Evolutionary conservation across 2,797 vertebrate genomes (phyloP).

Genomic region (Scomberomorus guttatus): DNA sequence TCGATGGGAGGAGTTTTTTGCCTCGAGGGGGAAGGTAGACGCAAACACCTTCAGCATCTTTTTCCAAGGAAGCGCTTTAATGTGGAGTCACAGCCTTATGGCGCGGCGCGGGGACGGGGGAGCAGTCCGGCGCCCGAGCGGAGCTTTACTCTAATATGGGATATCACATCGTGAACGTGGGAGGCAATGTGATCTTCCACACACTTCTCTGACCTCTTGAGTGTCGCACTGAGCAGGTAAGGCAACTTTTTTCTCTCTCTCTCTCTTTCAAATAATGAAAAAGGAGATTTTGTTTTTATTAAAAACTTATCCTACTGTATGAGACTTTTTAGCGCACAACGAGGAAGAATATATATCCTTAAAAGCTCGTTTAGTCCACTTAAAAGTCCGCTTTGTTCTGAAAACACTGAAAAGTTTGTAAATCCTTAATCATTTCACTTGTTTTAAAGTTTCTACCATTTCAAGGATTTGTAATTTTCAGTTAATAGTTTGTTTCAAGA

Average conservation of each 20-base stretch:
- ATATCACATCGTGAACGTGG: conserved; percentile 58
- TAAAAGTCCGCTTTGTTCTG: not conserved
- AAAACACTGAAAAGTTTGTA: not conserved
- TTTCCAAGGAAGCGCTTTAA: conserved; percentile 68
- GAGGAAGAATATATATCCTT: not conserved
- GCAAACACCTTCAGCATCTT: conserved; percentile 84
- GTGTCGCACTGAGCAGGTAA: conserved; percentile 63
- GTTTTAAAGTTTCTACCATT: not conserved
- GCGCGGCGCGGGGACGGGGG: conserved; percentile 54
- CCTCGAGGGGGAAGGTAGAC: conserved; percentile 76
- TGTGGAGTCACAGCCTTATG: conserved; percentile 69
- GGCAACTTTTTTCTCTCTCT: not conserved
- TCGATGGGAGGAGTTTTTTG: conserved; percentile 85
- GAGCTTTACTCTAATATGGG: conserved; percentile 51
- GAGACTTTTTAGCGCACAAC: not conserved
- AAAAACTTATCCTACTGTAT: not conserved
- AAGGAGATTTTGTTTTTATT: not conserved
- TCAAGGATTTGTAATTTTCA: not conserved
- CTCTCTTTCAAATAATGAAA: not conserved
- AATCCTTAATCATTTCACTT: not conserved
- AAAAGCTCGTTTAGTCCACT: not conserved
- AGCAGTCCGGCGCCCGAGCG: conserved; percentile 37
- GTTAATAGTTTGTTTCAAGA: not conserved
- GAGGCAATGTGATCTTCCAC: conserved; percentile 40
- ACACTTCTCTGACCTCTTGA: conserved; percentile 58